Conservation (phyloP, 1,140 invertebrate genomes). For the Drosophila serrata region DNA sequence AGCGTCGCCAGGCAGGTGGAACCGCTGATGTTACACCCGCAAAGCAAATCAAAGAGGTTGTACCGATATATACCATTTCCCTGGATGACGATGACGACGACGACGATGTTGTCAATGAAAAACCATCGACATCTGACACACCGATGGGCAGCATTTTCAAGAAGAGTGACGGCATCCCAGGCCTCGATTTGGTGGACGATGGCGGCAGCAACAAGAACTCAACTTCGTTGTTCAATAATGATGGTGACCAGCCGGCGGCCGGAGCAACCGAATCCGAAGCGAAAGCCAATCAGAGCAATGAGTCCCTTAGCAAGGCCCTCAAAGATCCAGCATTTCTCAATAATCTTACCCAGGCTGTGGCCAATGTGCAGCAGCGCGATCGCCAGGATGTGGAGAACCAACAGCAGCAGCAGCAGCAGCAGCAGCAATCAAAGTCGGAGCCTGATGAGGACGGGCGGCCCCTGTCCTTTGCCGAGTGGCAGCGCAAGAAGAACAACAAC, state of each 20-base stretch:
- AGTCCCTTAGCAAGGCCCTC: constrained; percentile 61
- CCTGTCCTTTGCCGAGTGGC: constrained; percentile 72
- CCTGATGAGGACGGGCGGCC: constrained; percentile 14
- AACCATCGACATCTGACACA: constrained; percentile 4
- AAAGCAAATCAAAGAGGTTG: constrained; percentile 49
- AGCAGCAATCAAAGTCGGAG: neutral
- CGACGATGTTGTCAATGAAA: neutral
- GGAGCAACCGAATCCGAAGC: neutral
- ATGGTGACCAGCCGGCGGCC: neutral
- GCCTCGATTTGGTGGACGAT: constrained; percentile 87
- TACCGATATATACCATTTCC: constrained; percentile 54
- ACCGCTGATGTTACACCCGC: constrained; percentile 1
- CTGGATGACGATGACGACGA: constrained; percentile 66
- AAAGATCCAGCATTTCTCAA: constrained; percentile 75
- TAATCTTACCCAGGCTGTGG: constrained; percentile 68
- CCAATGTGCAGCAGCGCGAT: constrained; percentile 55
- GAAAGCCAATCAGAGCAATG: constrained; percentile 6
- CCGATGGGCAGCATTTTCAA: constrained; percentile 75
- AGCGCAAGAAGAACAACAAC: constrained; percentile 67
- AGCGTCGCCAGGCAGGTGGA: constrained; percentile 34
- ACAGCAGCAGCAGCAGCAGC: too few species aligned
- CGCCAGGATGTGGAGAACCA: constrained; percentile 11
- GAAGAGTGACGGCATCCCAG: constrained; percentile 87
- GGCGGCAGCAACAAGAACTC: constrained; percentile 45
- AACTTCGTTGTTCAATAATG: constrained; percentile 61